A percentile compares a stretch with the other conserved stretches of the same genome.
These are phyloP conservation scores for Gryllus longicercus DNA, from an alignment of 2,888 invertebrate species.

Conservation along the genomic window DNA sequence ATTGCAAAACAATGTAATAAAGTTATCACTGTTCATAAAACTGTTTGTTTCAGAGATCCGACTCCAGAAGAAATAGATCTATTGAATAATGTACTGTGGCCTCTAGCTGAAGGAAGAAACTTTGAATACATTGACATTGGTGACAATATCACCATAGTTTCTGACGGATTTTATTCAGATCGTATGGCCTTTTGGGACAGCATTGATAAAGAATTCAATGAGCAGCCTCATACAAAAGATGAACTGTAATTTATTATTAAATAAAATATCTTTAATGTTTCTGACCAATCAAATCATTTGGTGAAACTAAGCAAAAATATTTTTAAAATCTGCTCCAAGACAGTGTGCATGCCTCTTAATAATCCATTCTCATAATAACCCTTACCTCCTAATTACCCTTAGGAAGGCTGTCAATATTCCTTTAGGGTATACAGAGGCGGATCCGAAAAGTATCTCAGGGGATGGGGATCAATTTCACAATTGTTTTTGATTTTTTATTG, in stretches of 20 bases:
- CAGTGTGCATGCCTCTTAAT: too few relatives aligned
- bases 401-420: too few relatives aligned
- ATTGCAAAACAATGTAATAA: not conserved
- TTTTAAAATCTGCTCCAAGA: too few relatives aligned
- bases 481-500: too few relatives aligned
- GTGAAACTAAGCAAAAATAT: too few relatives aligned
- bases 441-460: too few relatives aligned
- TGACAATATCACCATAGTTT: slow-evolving; percentile 24
- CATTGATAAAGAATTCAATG: slow-evolving; percentile 19
- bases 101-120: slow-evolving; percentile 27
- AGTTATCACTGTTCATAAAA: not conserved
- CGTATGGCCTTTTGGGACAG: slow-evolving; percentile 35
- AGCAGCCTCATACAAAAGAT: not conserved
- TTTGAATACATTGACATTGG: slow-evolving; percentile 32
- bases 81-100: slow-evolving; percentile 31
- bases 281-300: too few relatives aligned
- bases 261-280: not conserved
- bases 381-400: too few relatives aligned
- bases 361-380: too few relatives aligned
- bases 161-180: slow-evolving; percentile 29
- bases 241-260: slow-evolving; percentile 7
- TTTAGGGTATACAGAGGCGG: too few relatives aligned
- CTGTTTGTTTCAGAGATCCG: slow-evolving; percentile 28
- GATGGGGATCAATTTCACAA: too few relatives aligned
- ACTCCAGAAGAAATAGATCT: slow-evolving; percentile 26